Evolutionary conservation across 2,113 vertebrate species (phyloP).

Genomic region (Cygnus buccinator): DNA sequence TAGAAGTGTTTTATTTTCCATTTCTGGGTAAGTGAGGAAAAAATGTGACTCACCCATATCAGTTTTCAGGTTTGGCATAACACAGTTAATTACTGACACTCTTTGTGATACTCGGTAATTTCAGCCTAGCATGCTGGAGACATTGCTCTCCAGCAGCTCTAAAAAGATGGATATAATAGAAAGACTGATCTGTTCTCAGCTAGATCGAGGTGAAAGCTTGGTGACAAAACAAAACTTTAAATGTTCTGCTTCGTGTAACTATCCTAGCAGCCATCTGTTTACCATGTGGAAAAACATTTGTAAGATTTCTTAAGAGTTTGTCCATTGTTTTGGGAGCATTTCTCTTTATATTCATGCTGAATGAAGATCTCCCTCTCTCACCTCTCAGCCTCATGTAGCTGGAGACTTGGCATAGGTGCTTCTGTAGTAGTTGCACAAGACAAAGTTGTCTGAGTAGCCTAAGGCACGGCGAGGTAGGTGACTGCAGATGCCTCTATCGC

Average conservation of each 20-base stretch:
- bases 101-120: not conserved
- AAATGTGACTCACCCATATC: not conserved
- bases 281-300: not conserved
- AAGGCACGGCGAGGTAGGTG: not conserved
- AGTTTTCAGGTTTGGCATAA: not conserved
- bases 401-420: not conserved
- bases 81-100: constrained; percentile 29
- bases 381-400: not conserved
- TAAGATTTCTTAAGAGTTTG: not conserved
- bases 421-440: not conserved
- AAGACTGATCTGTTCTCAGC: not conserved
- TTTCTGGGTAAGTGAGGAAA: not conserved
- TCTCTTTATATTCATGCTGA: not conserved
- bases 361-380: not conserved
- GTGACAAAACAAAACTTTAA: not conserved
- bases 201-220: not conserved
- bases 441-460: not conserved
- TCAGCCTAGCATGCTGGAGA: not conserved
- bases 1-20: not conserved
- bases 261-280: not conserved
- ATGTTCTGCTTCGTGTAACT: not conserved
- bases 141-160: not conserved
- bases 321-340: not conserved
- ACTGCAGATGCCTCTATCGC: not conserved
- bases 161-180: not conserved